These are phyloP conservation scores for Euphydryas editha DNA, from an alignment of 2,888 invertebrate genomes.

Conservation along the genomic window DNA sequence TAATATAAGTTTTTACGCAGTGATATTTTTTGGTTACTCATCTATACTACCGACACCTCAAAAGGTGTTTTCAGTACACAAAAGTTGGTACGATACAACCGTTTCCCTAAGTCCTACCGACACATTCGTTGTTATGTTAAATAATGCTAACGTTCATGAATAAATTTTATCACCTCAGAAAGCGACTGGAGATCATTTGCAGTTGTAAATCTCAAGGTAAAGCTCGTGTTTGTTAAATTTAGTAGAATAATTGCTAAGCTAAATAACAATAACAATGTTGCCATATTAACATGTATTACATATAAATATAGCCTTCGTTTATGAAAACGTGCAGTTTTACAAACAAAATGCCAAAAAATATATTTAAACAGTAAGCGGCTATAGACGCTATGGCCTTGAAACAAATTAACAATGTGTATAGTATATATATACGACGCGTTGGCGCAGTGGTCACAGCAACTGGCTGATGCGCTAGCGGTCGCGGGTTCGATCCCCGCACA, in stretches of 20 bases:
- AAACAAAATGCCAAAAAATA: conserved; percentile 5
- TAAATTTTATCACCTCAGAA: conserved; percentile 11
- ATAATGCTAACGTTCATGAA: conserved; percentile 11
- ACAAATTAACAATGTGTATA: background rate
- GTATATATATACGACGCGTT: too few species aligned
- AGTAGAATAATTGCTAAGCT: conserved; percentile 19
- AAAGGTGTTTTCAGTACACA: background rate
- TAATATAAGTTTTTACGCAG: too few species aligned
- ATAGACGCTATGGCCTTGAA: background rate
- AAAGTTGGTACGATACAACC: background rate
- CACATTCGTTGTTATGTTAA: background rate
- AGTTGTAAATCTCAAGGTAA: conserved; percentile 28
- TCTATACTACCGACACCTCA: too few species aligned
- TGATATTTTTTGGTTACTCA: background rate
- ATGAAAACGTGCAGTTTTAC: conserved; percentile 6
- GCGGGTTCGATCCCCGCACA: too few species aligned
- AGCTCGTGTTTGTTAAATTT: conserved; percentile 19
- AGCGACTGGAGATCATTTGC: conserved; percentile 21
- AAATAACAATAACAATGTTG: conserved; percentile 24
- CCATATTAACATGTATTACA: conserved; percentile 8
- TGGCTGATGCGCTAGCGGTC: too few species aligned
- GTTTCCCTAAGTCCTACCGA: background rate
- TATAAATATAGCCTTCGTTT: conserved; percentile 12
- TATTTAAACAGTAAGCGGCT: conserved; percentile 2
- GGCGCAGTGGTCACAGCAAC: too few species aligned